Evolutionary conservation across 2,888 invertebrate genomes (phyloP).

Genomic region (Phaonia tiefii): DNA sequence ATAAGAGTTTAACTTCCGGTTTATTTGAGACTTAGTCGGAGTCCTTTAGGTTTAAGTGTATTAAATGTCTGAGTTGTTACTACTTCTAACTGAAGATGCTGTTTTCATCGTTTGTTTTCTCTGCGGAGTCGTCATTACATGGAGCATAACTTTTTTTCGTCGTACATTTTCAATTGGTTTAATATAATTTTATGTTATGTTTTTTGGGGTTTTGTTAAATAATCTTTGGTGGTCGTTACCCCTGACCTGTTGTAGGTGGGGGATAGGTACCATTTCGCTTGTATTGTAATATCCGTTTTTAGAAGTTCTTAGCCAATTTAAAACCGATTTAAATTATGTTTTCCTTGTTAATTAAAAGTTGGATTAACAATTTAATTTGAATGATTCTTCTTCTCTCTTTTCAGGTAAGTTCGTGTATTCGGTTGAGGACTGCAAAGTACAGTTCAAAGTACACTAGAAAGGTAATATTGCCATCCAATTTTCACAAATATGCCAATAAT

Average conservation of each 20-base stretch:
- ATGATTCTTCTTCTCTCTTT: no score
- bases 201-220: conserved; percentile 65
- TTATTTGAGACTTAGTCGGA: conserved; percentile 23
- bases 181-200: conserved; percentile 76
- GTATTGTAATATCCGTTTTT: background rate
- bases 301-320: no score
- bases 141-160: conserved; percentile 76
- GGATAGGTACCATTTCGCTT: background rate
- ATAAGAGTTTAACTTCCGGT: conserved; percentile 44
- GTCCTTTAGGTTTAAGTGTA: conserved; percentile 39
- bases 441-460: no score
- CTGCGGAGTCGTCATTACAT: conserved; percentile 72
- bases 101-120: conserved; percentile 24
- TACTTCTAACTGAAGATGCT: conserved; percentile 24
- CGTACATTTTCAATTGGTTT: conserved; percentile 78
- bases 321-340: no score
- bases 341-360: no score
- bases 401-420: no score
- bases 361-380: no score
- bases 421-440: no score
- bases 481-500: no score
- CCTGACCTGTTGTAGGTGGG: background rate
- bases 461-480: no score
- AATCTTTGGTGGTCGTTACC: background rate
- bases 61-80: conserved; percentile 56